These are phyloP conservation scores for Gyrodactylus salaris DNA, from an alignment of 1,140 invertebrate genomes.

Conservation along the genomic window DNA sequence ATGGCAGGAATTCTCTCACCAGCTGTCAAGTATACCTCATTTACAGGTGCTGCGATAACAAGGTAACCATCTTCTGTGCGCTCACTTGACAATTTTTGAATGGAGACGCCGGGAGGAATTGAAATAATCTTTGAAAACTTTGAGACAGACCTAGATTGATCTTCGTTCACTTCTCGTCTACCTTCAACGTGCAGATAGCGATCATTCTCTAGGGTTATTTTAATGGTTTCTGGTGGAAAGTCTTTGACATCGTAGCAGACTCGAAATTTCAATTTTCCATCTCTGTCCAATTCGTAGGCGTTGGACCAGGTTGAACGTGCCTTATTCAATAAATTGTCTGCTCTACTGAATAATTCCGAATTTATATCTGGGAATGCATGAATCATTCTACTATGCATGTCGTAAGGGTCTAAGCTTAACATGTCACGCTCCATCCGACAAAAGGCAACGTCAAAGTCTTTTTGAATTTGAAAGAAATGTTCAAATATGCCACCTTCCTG, in stretches of 20 bases:
- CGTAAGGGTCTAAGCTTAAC: background rate
- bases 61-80: background rate
- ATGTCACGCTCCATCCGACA: background rate
- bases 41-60: background rate
- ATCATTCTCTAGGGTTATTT: background rate
- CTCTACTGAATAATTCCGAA: background rate
- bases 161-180: background rate
- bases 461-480: background rate
- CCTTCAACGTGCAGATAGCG: background rate
- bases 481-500: background rate
- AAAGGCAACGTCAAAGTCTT: background rate
- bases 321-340: background rate
- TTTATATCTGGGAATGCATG: background rate
- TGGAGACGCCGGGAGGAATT: background rate
- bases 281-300: background rate
- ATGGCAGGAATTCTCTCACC: background rate
- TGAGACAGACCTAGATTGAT: background rate
- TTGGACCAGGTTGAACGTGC: background rate
- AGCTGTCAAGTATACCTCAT: background rate
- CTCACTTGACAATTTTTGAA: background rate
- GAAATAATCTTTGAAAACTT: background rate
- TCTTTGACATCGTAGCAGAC: background rate
- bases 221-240: background rate
- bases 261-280: background rate
- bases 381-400: background rate